A percentile compares a stretch with the other conserved stretches of the same genome.
phyloP scores from a whole-genome alignment of 1,140 invertebrate genomes.

The Calosoma granatense region DNA sequence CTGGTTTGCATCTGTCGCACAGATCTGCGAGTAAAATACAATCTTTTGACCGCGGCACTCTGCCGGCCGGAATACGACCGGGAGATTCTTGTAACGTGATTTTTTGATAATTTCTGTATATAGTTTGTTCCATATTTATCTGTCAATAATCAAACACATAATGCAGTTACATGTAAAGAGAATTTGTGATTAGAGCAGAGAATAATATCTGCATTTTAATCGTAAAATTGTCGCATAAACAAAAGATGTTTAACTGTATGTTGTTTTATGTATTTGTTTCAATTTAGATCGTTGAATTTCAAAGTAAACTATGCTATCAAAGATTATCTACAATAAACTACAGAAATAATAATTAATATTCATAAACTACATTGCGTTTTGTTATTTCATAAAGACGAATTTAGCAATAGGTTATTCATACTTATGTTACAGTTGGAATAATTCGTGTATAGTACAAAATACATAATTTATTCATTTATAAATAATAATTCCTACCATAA shows the following conservation, averaged over 20 bases:
- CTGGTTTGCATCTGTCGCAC: constrained; percentile 94
- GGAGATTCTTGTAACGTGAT: constrained; percentile 97
- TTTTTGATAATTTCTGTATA: constrained; percentile 98
- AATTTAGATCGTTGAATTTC: too few relatives aligned
- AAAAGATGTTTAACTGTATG: too few relatives aligned
- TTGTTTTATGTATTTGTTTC: too few relatives aligned
- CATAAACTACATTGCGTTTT: too few relatives aligned
- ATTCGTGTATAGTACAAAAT: background rate
- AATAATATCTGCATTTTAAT: too few relatives aligned
- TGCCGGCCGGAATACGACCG: constrained; percentile 83
- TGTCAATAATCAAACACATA: constrained; percentile 32
- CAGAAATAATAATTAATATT: too few relatives aligned
- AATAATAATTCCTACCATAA: constrained; percentile 56
- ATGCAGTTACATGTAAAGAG: background rate
- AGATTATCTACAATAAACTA: too few relatives aligned
- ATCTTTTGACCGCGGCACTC: constrained; percentile 97
- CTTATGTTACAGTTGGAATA: constrained; percentile 13
- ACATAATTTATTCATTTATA: too few relatives aligned
- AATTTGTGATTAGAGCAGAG: too few relatives aligned
- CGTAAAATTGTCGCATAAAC: constrained; percentile 10
- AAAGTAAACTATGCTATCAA: too few relatives aligned
- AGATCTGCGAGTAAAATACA: constrained; percentile 90
- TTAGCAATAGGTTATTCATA: constrained; percentile 7
- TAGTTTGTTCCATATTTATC: constrained; percentile 91
- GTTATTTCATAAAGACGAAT: constrained; percentile 12